A percentile compares a stretch with the other conserved stretches of the same genome.
These are phyloP conservation scores for Triops longicaudatus DNA, from an alignment of 1,140 invertebrate species.

Conservation along the genomic window DNA sequence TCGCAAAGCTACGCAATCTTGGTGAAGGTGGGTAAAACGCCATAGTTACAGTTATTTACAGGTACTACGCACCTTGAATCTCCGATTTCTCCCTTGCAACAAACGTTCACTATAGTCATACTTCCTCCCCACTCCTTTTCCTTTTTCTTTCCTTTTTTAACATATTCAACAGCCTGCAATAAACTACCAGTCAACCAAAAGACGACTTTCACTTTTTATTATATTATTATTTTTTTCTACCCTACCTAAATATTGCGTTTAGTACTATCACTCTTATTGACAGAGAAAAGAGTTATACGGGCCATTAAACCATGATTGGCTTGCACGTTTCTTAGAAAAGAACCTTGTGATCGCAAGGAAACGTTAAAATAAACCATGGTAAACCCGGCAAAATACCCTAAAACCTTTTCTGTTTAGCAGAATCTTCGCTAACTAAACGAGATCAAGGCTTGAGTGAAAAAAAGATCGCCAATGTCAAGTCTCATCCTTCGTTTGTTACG, in stretches of 20 bases:
- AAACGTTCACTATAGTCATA: neutral
- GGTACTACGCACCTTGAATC: neutral
- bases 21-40: neutral
- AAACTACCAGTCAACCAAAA: neutral
- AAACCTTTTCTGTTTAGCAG: neutral
- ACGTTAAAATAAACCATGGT: neutral
- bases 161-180: neutral
- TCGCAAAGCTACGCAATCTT: neutral
- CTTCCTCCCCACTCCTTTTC: neutral
- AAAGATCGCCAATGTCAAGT: neutral
- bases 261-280: neutral
- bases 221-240: neutral
- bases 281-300: neutral
- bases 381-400: neutral
- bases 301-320: neutral
- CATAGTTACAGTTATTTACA: neutral
- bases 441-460: neutral
- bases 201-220: constrained; percentile 4
- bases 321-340: neutral
- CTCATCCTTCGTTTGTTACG: neutral
- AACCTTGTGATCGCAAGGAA: neutral
- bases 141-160: neutral
- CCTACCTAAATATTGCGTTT: neutral
- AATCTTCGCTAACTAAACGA: neutral
- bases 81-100: constrained; percentile 2